Evolutionary conservation across 2,888 invertebrate species (phyloP), one percentile per base, ranked within the genome.

Genomic region (Tenthredo mesomela): DNA sequence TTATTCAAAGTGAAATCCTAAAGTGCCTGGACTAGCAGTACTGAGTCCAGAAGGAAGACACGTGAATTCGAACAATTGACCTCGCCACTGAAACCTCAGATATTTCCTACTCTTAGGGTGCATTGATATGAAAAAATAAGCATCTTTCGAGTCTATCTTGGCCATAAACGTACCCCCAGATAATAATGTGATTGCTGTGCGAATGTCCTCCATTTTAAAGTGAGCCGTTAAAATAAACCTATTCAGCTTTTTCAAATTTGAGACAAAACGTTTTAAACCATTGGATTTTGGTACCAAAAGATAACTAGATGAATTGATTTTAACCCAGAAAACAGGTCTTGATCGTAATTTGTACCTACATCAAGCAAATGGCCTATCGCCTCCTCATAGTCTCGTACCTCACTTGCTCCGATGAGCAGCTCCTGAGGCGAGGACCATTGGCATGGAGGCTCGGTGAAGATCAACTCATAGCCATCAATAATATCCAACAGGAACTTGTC

Each of bases 141-240:
- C n/a, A n/a, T n/a, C n/a, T n/a, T n/a, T n/a, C n/a, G n/a, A n/a
- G n/a, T n/a, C n/a, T n/a, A n/a, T n/a, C n/a, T n/a, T n/a, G n/a
- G n/a, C n/a, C n/a, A n/a, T n/a, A n/a, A n/a, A n/a, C n/a, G n/a
- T n/a, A n/a, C n/a, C n/a, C n/a, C n/a, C n/a, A n/a, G n/a, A n/a
- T n/a, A n/a, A n/a, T n/a, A n/a, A n/a, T n/a, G n/a, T n/a, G n/a
- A n/a, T n/a, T 77, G 77, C 77, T 21, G 77, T 54, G 18, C 77
- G 77, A 21, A 25, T 12, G 10, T 84, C n/a, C 47, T 71, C 9
- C 85, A 85, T 67, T 87, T 83, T 21, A 83, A 85, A 84, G 86
- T 15, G 71, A 61, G 12, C 85, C 83, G 47, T 85, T 12, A 75
- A 83, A 82, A 84, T 43, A 70, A 25, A 50, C 0, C 54, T 54